Base-by-base conservation (phyloP, 2,113 vertebrate species). In the Struthidea cinerea region DNA sequence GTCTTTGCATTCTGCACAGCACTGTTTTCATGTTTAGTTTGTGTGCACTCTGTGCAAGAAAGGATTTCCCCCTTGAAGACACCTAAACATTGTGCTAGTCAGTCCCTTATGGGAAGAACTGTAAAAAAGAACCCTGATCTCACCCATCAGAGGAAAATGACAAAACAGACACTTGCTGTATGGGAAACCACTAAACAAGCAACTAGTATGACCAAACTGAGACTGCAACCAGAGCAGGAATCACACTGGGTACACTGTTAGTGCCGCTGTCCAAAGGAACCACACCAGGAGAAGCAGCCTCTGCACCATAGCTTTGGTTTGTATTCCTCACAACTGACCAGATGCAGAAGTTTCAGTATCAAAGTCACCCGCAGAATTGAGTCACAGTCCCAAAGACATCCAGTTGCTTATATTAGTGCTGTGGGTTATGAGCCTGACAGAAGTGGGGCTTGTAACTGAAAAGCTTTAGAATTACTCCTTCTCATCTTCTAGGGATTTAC, bases 101-200 rank as follows among this genome's bases (percentile, higher is more conserved):
- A 74, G 61, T 73, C 60, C 73, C 56, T 87, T 42, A 64, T 6
- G 67, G 20, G 37, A 53, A 92, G 42, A 86, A 68, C 17, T 21
- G 35, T 94, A 61, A 65, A 71, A 79, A 79, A 85, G 70, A 87
- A 70, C 79, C 79, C 85, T 64, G 85, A 87, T 63, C 79, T 95
- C 82, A 80, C 79, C 73, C 52, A 70, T 59, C 67, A 53, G 49
- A 91, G 70, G 50, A 79, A 81, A 49, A 80, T 39, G 59, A 86
- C 55, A 59, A 85, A 85, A 89, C 32, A 71, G 81, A 95, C 60
- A 76, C 63, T 70, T 77, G 89, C 78, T 83, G 55, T 39, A 87
- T 76, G 67, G 67, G 59, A 90, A 94, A 83, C 24, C 78, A 94
- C 91, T 88, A 77, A 91, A 95, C 68, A 95, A 95, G 85, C 67